Evolutionary conservation across 35 echinoderm and acorn worm genomes (phyloP).

Genomic region (Ophioderma brevispina): DNA sequence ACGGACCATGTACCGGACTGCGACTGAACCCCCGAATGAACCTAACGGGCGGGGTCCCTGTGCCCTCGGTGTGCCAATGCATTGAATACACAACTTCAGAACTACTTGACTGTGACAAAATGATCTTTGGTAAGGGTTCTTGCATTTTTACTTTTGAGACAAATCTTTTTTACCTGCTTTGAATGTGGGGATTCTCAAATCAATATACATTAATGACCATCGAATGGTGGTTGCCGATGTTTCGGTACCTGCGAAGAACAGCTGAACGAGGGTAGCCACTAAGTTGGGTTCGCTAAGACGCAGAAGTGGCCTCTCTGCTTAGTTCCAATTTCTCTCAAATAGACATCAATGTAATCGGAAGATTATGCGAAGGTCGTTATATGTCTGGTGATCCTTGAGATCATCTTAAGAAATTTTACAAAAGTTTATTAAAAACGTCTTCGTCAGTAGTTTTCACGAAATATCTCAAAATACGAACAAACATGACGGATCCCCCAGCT

Average conservation of each 20-base stretch:
- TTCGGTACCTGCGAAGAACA: constrained; percentile 74
- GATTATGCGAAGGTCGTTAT: constrained; percentile 1
- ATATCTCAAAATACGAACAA: constrained; percentile 27
- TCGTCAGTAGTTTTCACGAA: neutral
- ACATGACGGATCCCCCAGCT: constrained; percentile 20
- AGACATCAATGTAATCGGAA: constrained; percentile 62
- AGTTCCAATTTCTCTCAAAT: constrained; percentile 45
- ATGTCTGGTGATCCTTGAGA: constrained; percentile 16
- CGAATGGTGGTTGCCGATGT: constrained; percentile 70
- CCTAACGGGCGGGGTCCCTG: no score
- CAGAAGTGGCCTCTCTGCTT: neutral
- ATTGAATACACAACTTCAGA: no score
- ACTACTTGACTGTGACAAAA: no score
- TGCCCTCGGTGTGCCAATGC: no score
- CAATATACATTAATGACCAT: constrained; percentile 65
- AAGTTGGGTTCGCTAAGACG: constrained; percentile 49
- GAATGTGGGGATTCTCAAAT: constrained; percentile 47
- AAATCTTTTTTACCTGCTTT: constrained; percentile 28
- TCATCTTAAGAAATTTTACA: constrained; percentile 1
- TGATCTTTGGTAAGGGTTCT: no score
- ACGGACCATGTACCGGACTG: no score
- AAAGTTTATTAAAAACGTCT: neutral
- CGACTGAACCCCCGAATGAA: no score
- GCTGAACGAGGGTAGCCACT: constrained; percentile 44
- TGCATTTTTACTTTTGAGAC: no score